Percentiles rank a stretch among this genome's conserved stretches.
phyloP scores from a whole-genome alignment of 2,888 invertebrate species.

The Arrhopalites spinosus region DNA sequence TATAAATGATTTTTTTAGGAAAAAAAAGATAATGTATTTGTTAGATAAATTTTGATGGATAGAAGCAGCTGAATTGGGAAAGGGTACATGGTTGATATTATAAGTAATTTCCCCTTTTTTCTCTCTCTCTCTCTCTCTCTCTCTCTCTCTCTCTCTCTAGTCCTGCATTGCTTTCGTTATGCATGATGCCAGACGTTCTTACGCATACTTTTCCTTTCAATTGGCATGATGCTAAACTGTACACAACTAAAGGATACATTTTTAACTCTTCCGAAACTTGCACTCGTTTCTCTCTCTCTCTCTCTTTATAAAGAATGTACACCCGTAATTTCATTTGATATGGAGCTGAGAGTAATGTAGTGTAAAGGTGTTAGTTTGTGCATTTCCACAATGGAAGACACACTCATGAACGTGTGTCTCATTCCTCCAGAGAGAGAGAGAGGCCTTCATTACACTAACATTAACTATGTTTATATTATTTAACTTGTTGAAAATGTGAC shows the following conservation, averaged over 20 bases:
- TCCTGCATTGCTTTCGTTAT: constrained; percentile 8
- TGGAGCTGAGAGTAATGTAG: constrained; percentile 16
- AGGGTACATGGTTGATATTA: constrained; percentile 12
- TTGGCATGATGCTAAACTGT: neutral
- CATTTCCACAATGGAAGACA: neutral
- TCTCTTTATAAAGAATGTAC: neutral
- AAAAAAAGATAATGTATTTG: constrained; percentile 18
- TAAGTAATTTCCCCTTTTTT: constrained; percentile 15
- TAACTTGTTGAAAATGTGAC: too few species aligned
- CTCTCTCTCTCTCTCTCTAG: neutral
- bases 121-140: neutral
- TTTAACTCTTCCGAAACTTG: too few species aligned
- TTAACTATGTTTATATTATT: too few species aligned
- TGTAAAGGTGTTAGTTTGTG: constrained; percentile 14
- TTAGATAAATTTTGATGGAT: constrained; percentile 34
- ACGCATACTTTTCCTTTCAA: constrained; percentile 15
- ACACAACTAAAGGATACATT: constrained; percentile 25
- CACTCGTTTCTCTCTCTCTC: constrained; percentile 35
- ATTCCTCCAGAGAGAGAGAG: neutral
- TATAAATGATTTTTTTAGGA: too few species aligned
- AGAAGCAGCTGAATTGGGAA: constrained; percentile 42
- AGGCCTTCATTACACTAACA: neutral
- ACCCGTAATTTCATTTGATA: constrained; percentile 9
- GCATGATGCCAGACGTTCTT: constrained; percentile 20
- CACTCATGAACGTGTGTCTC: neutral